Conservation (phyloP, 2,113 vertebrate genomes). For the Hippoglossus stenolepis region DNA sequence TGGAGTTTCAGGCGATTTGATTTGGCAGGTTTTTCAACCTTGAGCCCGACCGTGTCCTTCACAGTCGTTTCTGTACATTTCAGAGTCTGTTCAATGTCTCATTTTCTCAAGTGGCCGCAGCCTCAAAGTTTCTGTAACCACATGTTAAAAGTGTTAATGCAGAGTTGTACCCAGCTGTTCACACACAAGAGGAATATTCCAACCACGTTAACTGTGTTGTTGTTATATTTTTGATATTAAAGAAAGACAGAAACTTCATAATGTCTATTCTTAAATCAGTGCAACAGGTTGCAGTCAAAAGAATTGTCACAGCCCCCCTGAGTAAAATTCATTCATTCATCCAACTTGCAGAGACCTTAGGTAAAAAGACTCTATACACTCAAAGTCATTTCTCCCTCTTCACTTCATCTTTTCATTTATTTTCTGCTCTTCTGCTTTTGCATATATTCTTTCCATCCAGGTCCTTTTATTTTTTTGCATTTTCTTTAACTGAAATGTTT, state of each 20-base stretch:
- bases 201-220: not conserved
- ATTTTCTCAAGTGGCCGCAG: not conserved
- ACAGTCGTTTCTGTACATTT: not conserved
- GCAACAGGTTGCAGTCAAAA: not conserved
- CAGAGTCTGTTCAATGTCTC: not conserved
- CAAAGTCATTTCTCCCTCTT: not conserved
- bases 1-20: not conserved
- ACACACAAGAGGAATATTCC: not conserved
- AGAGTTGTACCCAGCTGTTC: not conserved
- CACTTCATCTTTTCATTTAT: not conserved
- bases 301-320: not conserved
- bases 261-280: not conserved
- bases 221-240: constrained; percentile 14
- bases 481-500: too few relatives aligned
- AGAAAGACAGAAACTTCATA: not conserved
- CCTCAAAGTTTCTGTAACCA: not conserved
- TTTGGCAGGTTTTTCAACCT: not conserved
- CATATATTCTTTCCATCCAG: not conserved
- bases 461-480: too few relatives aligned
- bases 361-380: not conserved
- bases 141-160: not conserved
- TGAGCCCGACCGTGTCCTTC: not conserved
- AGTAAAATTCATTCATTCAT: not conserved
- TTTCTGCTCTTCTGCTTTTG: not conserved
- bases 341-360: not conserved